A percentile compares a stretch with the other conserved stretches of the same genome.
Conservation (phyloP, 2,888 invertebrate species). For the Spilarctia lutea region DNA sequence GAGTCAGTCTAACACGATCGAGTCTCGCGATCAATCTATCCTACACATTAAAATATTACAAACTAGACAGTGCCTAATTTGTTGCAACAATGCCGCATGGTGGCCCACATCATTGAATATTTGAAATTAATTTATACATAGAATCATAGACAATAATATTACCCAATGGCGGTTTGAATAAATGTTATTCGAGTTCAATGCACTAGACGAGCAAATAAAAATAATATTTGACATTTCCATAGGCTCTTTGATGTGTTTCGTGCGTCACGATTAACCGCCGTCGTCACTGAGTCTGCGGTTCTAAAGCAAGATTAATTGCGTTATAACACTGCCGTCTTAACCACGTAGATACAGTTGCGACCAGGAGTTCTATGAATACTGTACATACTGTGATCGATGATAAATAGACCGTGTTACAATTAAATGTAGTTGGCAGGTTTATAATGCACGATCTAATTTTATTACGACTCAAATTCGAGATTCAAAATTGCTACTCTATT, state of each 20-base stretch:
- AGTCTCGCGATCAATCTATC: not conserved
- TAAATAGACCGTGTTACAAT: not conserved
- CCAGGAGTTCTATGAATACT: not conserved
- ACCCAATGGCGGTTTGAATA: not conserved
- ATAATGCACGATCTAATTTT: not conserved
- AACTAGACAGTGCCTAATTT: not conserved
- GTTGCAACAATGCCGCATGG: not conserved
- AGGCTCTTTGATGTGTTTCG: constrained; percentile 52
- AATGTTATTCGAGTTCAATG: constrained; percentile 51
- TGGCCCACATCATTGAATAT: not conserved
- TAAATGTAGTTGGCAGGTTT: not conserved
- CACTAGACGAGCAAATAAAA: constrained; percentile 44
- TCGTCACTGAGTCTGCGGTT: constrained; percentile 34
- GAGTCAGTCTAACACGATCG: too few species aligned
- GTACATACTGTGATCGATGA: not conserved
- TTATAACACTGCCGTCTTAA: constrained; percentile 27
- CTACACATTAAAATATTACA: not conserved
- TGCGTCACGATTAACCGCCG: constrained; percentile 49
- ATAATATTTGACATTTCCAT: constrained; percentile 55
- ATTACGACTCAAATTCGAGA: not conserved
- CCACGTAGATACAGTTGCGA: constrained; percentile 18
- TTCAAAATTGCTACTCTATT: not conserved
- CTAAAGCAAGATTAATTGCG: constrained; percentile 46
- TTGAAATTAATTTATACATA: too few species aligned
- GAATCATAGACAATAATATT: not conserved